Base-by-base conservation (phyloP, 1,140 invertebrate species). In the Brachionus sp. region DNA sequence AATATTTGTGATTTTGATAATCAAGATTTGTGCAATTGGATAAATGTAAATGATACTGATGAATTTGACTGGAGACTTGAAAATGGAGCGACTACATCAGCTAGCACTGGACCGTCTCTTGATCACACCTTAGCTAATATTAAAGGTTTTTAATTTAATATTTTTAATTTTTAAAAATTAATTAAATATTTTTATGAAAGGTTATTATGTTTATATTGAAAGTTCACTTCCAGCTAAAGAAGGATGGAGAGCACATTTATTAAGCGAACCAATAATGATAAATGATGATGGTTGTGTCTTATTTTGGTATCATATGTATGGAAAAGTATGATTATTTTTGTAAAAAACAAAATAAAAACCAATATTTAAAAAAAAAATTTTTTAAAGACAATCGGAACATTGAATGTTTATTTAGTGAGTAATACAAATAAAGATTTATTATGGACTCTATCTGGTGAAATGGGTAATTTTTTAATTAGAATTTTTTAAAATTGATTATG, bases 81-180 rank as follows among this genome's bases (percentile, higher is more conserved):
- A 25, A 77, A 53, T 42, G 85, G 86, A 1, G 37, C 83, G 0
- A 87, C 87, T 23, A 9, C 62, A 9, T 86, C 85, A 46, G n/a
- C 42, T 9, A 85, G 85, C 13, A 87, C 87, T 16, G 87, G 88
- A 23, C 88, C 88, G 0, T 90, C 91, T 6, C 91, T 90, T 86
- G 93, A 95, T 86, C 93, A 90, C 78, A 90, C 90, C 23, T 42
- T 46, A 62, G 7, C 16, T 16, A 77, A 29, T 9, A 29, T 10
- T 16, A 46, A 73, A 70, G 53, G 42, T 44, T 25, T 42, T 42
- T n/a, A n/a, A 16, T 70, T 42, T 66, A 29, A n/a, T n/a, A n/a
- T n/a, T n/a, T n/a, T n/a, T n/a, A n/a, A n/a, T n/a, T n/a, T n/a
- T n/a, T n/a, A n/a, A n/a, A n/a, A n/a, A n/a, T n/a, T n/a, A n/a